Evolutionary conservation across 2,113 vertebrate genomes (phyloP).

Genomic region (Oxyura jamaicensis): DNA sequence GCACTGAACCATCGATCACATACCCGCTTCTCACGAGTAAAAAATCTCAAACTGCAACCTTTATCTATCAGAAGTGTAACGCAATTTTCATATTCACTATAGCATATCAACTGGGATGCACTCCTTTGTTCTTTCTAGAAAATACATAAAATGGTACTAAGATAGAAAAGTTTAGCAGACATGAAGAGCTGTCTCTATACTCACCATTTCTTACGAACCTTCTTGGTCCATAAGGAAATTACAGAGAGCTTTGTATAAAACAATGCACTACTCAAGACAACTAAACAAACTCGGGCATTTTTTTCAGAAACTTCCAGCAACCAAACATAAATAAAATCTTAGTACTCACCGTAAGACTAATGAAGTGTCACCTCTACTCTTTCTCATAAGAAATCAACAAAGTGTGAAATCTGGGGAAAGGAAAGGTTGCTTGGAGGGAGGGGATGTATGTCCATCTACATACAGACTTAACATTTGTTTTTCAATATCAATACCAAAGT

Average conservation of each 20-base stretch:
- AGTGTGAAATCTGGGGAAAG: rapidly evolving
- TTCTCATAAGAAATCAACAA: background rate
- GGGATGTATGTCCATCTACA: too few species aligned
- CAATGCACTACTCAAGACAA: rapidly evolving
- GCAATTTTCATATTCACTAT: background rate
- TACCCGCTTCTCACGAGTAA: background rate
- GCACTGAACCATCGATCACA: background rate
- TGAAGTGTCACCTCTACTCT: rapidly evolving
- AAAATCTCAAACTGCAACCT: background rate
- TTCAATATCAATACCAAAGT: background rate
- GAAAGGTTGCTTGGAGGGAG: rapidly evolving
- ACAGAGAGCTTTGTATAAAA: background rate
- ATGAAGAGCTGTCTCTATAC: background rate
- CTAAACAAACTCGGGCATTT: background rate
- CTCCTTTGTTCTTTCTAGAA: background rate
- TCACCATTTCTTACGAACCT: background rate
- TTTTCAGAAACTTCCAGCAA: too few species aligned
- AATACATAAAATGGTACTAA: background rate
- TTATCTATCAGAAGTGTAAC: background rate
- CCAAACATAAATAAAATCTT: rapidly evolving
- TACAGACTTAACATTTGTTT: rapidly evolving
- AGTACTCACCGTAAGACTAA: background rate
- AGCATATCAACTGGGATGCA: background rate
- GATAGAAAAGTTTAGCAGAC: background rate
- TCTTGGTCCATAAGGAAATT: background rate